Conservation (phyloP, 30 jellyfish, hydroid and myxozoan genomes). For the Pelagia noctiluca region DNA sequence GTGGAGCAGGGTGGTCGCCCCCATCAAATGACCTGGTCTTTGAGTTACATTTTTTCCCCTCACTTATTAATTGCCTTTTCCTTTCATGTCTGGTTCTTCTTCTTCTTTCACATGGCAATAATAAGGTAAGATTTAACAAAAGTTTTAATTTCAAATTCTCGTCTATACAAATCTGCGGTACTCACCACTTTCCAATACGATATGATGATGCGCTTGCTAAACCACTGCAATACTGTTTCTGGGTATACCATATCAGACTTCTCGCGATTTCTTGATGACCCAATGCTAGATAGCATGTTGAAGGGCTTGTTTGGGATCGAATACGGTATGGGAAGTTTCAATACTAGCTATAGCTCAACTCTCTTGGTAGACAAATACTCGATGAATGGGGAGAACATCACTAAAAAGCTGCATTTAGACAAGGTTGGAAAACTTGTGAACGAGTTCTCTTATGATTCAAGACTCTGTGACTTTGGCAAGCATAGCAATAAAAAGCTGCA, state of each 20-base stretch:
- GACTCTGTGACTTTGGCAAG: no score
- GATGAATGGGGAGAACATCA: no score
- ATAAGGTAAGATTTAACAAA: conserved; percentile 67
- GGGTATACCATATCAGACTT: not conserved
- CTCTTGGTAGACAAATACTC: no score
- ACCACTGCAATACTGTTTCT: not conserved
- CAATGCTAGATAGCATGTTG: not conserved
- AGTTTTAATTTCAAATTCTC: not conserved
- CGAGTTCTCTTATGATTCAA: no score
- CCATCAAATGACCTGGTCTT: not conserved
- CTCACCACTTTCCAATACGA: not conserved
- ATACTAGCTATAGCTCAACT: no score
- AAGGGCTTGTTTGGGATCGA: not conserved
- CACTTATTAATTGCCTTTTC: conserved; percentile 60
- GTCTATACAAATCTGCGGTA: not conserved
- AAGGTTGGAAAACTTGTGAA: no score
- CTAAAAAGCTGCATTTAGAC: no score
- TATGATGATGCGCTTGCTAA: not conserved
- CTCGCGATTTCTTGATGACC: not conserved
- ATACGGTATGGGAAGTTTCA: not conserved
- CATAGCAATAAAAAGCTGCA: no score
- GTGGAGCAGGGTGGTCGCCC: no score
- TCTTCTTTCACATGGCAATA: conserved; percentile 47
- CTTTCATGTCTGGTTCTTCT: conserved; percentile 28
- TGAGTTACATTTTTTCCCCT: not conserved